Percentiles rank a stretch among this genome's conserved stretches.
phyloP scores from a whole-genome alignment of 2,113 vertebrate genomes.

The Echinops telfairi region DNA sequence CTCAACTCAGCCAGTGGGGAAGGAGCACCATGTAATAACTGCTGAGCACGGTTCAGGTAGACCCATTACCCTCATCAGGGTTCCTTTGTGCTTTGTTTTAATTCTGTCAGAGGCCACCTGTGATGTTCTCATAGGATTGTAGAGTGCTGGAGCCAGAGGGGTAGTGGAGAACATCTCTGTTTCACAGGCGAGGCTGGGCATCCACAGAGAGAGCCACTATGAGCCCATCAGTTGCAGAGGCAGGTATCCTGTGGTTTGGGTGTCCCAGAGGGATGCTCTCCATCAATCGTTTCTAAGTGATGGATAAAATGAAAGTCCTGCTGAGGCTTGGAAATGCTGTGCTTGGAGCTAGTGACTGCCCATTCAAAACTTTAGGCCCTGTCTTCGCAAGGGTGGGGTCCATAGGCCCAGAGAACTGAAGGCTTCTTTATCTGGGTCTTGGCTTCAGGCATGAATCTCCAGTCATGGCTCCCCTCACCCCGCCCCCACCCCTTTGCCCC shows the following conservation, averaged over 20 bases:
- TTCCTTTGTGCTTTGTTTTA: neutral
- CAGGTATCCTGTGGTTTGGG: neutral
- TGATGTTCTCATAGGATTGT: neutral
- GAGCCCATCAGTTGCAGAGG: neutral
- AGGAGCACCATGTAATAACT: neutral
- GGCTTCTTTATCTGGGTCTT: conserved; percentile 32
- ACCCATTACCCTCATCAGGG: rapidly evolving
- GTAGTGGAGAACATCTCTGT: neutral
- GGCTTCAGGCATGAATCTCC: neutral
- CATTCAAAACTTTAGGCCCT: neutral
- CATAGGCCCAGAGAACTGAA: neutral
- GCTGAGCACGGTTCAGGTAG: too few species aligned
- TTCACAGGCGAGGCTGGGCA: neutral
- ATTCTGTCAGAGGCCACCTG: neutral
- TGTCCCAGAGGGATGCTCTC: neutral
- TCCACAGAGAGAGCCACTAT: rapidly evolving
- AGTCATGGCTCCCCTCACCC: neutral
- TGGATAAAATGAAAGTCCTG: neutral
- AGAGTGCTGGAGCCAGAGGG: neutral
- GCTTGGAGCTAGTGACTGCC: neutral
- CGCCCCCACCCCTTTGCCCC: neutral
- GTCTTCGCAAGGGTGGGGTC: neutral
- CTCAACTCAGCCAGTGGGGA: neutral
- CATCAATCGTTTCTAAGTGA: neutral
- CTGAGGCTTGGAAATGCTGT: neutral